phyloP scores from a whole-genome alignment of 2,113 vertebrate species.

The Verasper variegatus region DNA sequence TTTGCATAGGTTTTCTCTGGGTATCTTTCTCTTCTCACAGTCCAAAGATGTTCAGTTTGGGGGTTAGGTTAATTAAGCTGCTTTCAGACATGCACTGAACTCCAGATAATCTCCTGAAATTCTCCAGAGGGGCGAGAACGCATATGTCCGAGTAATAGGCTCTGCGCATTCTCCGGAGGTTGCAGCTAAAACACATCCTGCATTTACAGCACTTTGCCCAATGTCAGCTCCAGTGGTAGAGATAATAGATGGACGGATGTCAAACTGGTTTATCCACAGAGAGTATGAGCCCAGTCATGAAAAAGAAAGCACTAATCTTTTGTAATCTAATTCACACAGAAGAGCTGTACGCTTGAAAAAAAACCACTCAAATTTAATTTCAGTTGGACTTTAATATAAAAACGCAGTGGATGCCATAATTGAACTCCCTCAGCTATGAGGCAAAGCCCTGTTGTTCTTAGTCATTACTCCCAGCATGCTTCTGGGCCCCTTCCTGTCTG shows the following conservation, averaged over 20 bases:
- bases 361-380: constrained; percentile 2
- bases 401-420: constrained; percentile 45
- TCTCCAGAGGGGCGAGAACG: too few relatives aligned
- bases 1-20: too few relatives aligned
- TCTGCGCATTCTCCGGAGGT: too few relatives aligned
- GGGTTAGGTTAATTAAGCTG: not conserved
- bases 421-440: constrained; percentile 39
- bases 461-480: constrained; percentile 57
- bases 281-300: too few relatives aligned
- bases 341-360: not conserved
- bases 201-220: too few relatives aligned
- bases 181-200: too few relatives aligned
- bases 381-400: constrained; percentile 25
- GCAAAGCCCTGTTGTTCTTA: constrained; percentile 42
- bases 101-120: too few relatives aligned
- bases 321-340: not conserved
- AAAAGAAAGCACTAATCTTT: not conserved
- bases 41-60: not conserved
- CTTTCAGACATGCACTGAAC: constrained; percentile 13
- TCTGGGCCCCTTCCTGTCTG: constrained; percentile 50
- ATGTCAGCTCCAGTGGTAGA: too few relatives aligned
- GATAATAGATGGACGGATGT: too few relatives aligned
- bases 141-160: too few relatives aligned
- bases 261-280: too few relatives aligned
- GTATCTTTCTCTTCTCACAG: too few relatives aligned